Evolutionary conservation across 1,140 invertebrate genomes (phyloP), one percentile per base, ranked within the genome.

Genomic region (Zaprionus gabonicus): DNA sequence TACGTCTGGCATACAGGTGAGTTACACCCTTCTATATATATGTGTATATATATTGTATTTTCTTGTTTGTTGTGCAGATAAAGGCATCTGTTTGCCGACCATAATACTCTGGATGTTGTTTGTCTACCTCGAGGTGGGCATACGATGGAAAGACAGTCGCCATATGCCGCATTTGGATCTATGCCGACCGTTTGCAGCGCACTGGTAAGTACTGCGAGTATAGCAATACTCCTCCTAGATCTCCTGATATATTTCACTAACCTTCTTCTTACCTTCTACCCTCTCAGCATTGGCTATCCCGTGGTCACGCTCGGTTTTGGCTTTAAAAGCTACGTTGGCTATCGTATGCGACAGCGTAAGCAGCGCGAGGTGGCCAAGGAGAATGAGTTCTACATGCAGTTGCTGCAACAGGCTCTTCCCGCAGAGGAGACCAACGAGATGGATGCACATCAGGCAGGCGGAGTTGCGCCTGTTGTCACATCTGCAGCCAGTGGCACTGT

Each of bases 1-100:
- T 99, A 98, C 94, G 97, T 99, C 76, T 99, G 98, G 98, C 98
- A 99, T 93, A 98, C 98, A 96, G 98, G 98, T 98, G 94, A 27
- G 73, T 58, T 31, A 34, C 20, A 44, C 6, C 56, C 13, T n/a
- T 62, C 4, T 23, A 28, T 13, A 36, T 36, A 62, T 38, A 27
- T 51, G 62, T 23, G 23, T 20, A 27, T 12, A 23, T 36, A 23
- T 59, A 44, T 17, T 53, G 23, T 17, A 58, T 59, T 76, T 38
- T 38, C 76, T 60, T 63, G 4, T 7, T 31, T 13, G 17, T 3
- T 25, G 4, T 74, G 10, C 57, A 96, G 98, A 98, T 93, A 96
- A 97, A 94, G 98, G 98, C 83, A 96, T 99, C 80, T 99, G 98
- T 94, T 95, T 98, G 93, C 98, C 98, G 62, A 99, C 98, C 82